Base-by-base conservation (phyloP, 1,140 invertebrate genomes). In the Hypsibius dujardini region DNA sequence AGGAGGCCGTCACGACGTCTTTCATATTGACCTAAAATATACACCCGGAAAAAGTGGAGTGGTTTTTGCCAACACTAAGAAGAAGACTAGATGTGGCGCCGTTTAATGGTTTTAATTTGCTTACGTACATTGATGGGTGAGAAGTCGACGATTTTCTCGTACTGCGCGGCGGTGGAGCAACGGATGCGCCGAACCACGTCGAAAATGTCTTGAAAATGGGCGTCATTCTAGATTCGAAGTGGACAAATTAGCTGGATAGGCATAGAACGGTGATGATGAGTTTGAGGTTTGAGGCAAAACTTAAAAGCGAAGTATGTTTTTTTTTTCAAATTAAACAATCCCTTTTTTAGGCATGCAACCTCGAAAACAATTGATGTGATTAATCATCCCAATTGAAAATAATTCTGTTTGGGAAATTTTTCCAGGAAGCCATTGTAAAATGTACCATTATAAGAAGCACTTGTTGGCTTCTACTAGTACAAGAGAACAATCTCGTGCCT, bases 181-280 rank as follows among this genome's bases (percentile, higher is more conserved):
- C 42, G 12, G 62, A 67, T 67, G 3, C 42, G 12, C 62, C 62
- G 12, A 3, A 67, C 62, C 12, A 67, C 62, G 42, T 67, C 62
- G 12, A 67, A 67, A 12, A 67, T 67, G 42, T 67, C 62, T 67
- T 67, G 62, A 45, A 67, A 67, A 42, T 67, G 62, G 7, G 62
- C 62, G 42, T 67, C 62, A 42, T 67, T 67, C 62, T 67, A 67
- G 3, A 67, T 15, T 15, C 3, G 62, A 67, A 15, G 12, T 67
- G 45, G 62, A 67, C n/a, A 56, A 56, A 56, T 56, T 28, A 28
- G 28, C 28, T 28, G 28, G 28, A 28, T 28, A 28, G 28, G 28
- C 28, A 28, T 28, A 28, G 28, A 28, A 28, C 28, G 28, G 28
- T 28, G 28, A 28, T 28, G 28, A 28, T 28, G 28, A 28, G 28